Evolutionary conservation across 1,140 invertebrate species (phyloP), one percentile per base, ranked within the genome.

Genomic region (Cryptotermes secundus): DNA sequence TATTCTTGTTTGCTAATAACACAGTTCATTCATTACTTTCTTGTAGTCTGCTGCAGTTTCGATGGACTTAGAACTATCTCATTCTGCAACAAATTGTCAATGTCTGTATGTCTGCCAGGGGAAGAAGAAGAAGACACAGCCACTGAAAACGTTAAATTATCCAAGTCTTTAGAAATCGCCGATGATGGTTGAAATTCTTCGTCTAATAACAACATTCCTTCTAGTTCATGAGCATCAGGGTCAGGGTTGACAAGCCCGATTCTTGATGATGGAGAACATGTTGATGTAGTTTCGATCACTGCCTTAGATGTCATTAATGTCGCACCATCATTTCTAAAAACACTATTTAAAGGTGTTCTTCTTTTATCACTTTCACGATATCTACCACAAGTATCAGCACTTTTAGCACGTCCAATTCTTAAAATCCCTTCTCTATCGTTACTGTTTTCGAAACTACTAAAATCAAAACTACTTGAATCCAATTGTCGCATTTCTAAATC

Each of bases 31-130:
- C n/a, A 53, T 79, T n/a, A n/a, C 26, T 83, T 34, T 83, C 49
- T 72, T 31, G 35, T 34, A 38, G 35, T 36, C 53, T 83, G 84
- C 84, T 84, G 84, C 83, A 91, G 86, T 86, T 90, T 90, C 83
- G 90, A 88, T 84, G 90, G 90, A 87, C 90, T 91, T 84, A 91
- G 87, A 83, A 91, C 89, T 53, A 91, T 90, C 82, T 90, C 90
- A 85, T 88, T 89, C 86, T 89, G 89, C 49, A 83, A 34, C 34
- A 83, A 34, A 34, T 14, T 31, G 6, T 83, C 83, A 22, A 49
- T 36, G 24, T 83, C 83, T 2, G 59, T 45, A 34, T 83, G 83
- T 53, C 79, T 42, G 22, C 45, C 45, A 24, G 59, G 36, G 38
- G 83, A 59, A 34, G 86, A 85, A 38, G 87, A 85, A 38, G 87